These are phyloP conservation scores for Actinia tenebrosa DNA, from an alignment of 64 coral and sea anemone species.

Conservation along the genomic window DNA sequence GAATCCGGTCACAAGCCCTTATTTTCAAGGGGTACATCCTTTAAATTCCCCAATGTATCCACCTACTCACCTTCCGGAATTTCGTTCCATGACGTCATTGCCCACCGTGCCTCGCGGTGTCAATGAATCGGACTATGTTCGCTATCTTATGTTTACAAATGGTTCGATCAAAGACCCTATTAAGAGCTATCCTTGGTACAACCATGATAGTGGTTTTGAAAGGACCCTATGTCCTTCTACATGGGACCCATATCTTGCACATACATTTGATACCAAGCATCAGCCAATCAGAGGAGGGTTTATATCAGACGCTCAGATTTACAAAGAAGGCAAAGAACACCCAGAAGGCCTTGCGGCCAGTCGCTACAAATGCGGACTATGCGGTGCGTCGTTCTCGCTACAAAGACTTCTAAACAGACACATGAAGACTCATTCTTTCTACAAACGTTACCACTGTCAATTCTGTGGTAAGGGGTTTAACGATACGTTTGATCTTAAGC, in stretches of 20 bases:
- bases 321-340: background rate
- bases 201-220: background rate
- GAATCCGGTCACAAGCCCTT: background rate
- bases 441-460: conserved; percentile 93
- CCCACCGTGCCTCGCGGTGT: conserved; percentile 3
- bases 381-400: conserved; percentile 55
- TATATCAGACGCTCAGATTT: background rate
- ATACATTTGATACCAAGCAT: background rate
- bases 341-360: background rate
- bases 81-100: background rate
- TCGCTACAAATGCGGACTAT: conserved; percentile 75
- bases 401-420: conserved; percentile 77
- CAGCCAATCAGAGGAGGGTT: background rate
- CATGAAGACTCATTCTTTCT: conserved; percentile 96
- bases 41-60: conserved; percentile 4
- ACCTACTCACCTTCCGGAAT: background rate
- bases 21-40: background rate
- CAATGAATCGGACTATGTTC: background rate
- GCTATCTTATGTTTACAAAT: conserved; percentile 11
- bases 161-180: conserved; percentile 17
- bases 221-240: background rate
- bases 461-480: conserved; percentile 97
- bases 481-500: conserved; percentile 97
- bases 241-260: background rate
- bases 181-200: background rate